Conservation (phyloP, 2,113 vertebrate species). For the Cynopterus brachyotis region DNA sequence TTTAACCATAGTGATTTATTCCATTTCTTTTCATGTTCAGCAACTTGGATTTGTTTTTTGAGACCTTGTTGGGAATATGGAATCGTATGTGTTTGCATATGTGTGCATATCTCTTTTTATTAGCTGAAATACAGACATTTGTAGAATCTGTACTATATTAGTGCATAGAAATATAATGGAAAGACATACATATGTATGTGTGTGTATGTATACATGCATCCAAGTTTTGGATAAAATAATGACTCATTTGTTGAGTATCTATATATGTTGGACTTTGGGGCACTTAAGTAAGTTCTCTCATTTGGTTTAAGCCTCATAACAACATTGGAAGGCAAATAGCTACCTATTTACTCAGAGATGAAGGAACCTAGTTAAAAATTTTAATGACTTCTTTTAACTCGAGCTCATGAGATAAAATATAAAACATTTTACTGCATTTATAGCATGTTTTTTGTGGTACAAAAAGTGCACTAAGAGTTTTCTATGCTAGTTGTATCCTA, state of each 20-base stretch:
- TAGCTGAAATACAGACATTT: conserved; percentile 16
- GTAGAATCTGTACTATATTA: not conserved
- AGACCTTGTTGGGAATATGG: not conserved
- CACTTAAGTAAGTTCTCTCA: not conserved
- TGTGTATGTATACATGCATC: not conserved
- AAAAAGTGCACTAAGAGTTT: conserved; percentile 26
- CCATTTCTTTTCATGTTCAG: conserved; percentile 1
- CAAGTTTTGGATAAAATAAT: not conserved
- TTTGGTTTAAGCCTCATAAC: not conserved
- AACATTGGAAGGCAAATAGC: not conserved
- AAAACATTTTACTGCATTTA: conserved; percentile 8
- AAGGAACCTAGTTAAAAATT: conserved; percentile 16
- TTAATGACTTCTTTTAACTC: conserved; percentile 9
- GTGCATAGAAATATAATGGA: not conserved
- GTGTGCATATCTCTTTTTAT: not conserved
- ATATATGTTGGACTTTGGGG: not conserved
- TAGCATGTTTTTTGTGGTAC: not conserved
- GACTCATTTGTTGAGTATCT: not conserved
- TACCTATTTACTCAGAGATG: not conserved
- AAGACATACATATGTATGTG: not conserved
- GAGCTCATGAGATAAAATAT: not conserved
- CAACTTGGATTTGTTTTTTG: conserved; percentile 24
- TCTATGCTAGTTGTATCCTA: not conserved
- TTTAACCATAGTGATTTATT: conserved; percentile 37
- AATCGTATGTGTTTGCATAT: not conserved